Conservation (phyloP, 1,140 invertebrate species). For the Eriocheir sinensis region DNA sequence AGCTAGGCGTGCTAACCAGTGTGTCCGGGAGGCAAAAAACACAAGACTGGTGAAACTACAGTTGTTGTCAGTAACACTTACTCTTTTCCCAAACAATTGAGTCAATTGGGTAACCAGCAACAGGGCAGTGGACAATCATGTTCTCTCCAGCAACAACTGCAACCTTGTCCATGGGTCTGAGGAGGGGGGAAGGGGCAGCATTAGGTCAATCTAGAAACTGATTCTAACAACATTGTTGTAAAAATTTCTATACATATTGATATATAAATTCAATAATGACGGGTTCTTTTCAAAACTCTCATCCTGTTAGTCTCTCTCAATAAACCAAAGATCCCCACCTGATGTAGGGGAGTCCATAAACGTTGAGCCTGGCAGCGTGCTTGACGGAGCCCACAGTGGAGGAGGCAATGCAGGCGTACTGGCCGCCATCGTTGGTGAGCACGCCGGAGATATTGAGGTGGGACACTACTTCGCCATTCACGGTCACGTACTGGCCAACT, state of each 20-base stretch:
- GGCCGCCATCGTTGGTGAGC: slow-evolving; percentile 95
- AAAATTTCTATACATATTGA: background rate
- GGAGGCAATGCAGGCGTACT: slow-evolving; percentile 94
- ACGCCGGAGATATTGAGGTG: slow-evolving; percentile 96
- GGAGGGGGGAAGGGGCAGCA: background rate
- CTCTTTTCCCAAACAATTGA: slow-evolving; percentile 96
- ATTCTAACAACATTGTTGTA: background rate
- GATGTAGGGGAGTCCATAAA: slow-evolving; percentile 95
- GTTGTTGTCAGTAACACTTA: slow-evolving; percentile 79
- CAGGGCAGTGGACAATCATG: slow-evolving; percentile 93
- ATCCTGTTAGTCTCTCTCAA: too few species aligned
- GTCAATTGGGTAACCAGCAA: slow-evolving; percentile 96
- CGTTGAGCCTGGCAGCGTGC: slow-evolving; percentile 93
- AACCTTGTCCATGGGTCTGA: slow-evolving; percentile 94
- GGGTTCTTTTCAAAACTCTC: too few species aligned
- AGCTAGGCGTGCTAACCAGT: too few species aligned
- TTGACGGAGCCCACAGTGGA: slow-evolving; percentile 95
- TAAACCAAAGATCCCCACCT: slow-evolving; percentile 78
- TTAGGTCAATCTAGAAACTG: background rate
- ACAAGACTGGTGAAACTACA: background rate
- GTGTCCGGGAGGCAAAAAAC: slow-evolving; percentile 41
- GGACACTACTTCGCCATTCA: slow-evolving; percentile 93
- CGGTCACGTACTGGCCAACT: slow-evolving; percentile 93
- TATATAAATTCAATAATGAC: too few species aligned
- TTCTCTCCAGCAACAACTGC: slow-evolving; percentile 96